Conservation (phyloP, 2,113 vertebrate genomes). For the Neomonachus schauinslandi region DNA sequence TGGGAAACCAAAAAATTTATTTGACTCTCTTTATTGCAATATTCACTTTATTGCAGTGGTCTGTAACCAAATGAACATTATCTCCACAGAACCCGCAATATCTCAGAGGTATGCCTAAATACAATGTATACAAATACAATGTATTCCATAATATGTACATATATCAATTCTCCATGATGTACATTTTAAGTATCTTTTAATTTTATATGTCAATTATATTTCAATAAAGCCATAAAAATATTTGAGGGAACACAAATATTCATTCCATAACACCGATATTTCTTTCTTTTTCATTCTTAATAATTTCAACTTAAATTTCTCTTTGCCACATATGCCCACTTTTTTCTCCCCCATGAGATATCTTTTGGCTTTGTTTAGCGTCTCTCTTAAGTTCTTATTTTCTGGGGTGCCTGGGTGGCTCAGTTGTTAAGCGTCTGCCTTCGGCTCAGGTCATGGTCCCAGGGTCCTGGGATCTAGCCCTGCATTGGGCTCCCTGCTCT, state of each 20-base stretch:
- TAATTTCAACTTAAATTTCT: background rate
- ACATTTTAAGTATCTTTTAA: background rate
- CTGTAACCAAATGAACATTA: background rate
- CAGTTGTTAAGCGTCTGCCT: no score
- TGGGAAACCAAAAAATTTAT: no score
- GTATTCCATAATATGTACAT: background rate
- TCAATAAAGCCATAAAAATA: background rate
- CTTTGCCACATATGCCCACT: background rate
- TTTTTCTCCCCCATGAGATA: background rate
- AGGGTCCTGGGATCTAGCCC: no score
- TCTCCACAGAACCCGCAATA: background rate
- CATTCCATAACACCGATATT: background rate
- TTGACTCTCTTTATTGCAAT: no score
- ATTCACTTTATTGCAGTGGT: background rate
- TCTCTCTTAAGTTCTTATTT: background rate
- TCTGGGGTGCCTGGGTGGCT: background rate
- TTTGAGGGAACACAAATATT: background rate
- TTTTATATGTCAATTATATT: background rate
- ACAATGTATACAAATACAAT: background rate
- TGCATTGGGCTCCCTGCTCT: no score
- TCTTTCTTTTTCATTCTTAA: background rate
- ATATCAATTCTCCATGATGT: background rate
- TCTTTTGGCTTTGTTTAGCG: background rate
- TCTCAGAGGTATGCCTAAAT: background rate
- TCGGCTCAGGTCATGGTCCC: no score